Conservation (phyloP, 2,888 invertebrate species). For the Drosophila falleni region DNA sequence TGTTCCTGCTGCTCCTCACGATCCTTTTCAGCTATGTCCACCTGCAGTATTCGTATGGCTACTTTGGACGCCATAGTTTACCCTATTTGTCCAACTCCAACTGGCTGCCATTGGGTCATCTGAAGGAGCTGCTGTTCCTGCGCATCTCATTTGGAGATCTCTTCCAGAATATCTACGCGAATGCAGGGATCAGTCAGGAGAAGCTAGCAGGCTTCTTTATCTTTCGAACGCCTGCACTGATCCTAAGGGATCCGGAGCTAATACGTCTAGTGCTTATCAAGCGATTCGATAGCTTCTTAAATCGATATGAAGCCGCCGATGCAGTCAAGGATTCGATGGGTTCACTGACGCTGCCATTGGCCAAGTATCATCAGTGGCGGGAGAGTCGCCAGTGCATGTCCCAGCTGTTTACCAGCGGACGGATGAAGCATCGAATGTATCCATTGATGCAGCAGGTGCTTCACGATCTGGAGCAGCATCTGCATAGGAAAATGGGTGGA, state of each 20-base stretch:
- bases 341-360: constrained; percentile 70
- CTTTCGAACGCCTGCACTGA: constrained; percentile 85
- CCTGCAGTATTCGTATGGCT: constrained; percentile 56
- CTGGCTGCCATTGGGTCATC: constrained; percentile 84
- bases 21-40: constrained; percentile 41
- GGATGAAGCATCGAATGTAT: constrained; percentile 81
- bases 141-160: constrained; percentile 81
- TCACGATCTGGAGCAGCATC: constrained; percentile 64
- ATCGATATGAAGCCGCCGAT: constrained; percentile 82
- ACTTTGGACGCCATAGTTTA: constrained; percentile 78
- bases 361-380: constrained; percentile 79
- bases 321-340: constrained; percentile 70
- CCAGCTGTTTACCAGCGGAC: constrained; percentile 76
- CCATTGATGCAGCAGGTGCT: constrained; percentile 74
- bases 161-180: constrained; percentile 82
- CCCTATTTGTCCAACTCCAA: constrained; percentile 73
- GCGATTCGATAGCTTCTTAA: constrained; percentile 75
- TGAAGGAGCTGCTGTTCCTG: constrained; percentile 79
- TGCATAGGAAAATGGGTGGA: constrained; percentile 49
- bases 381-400: constrained; percentile 76
- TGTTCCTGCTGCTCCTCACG: constrained; percentile 32
- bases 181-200: constrained; percentile 45
- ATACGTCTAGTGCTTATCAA: constrained; percentile 85
- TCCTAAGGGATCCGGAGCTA: constrained; percentile 85
- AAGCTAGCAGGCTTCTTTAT: constrained; percentile 83